Evolutionary conservation across 2,797 vertebrate species (phyloP).

Genomic region (Thamnophis elegans): DNA sequence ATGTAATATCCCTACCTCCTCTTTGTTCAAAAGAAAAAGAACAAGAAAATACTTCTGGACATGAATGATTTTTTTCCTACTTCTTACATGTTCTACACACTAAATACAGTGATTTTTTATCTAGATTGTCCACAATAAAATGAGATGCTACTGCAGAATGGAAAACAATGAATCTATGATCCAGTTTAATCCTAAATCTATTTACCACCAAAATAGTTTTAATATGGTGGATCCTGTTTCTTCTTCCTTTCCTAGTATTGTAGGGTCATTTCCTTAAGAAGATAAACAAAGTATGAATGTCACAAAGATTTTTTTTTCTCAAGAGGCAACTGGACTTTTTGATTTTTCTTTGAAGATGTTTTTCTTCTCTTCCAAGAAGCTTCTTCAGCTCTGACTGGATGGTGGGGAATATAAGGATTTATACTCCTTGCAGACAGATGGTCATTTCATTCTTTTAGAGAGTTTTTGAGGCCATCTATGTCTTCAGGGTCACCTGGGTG

Average conservation of each 20-base stretch:
- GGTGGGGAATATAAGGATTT: too few species aligned
- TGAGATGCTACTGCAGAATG: background rate
- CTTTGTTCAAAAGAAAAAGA: background rate
- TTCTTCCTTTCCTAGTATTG: background rate
- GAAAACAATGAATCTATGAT: background rate
- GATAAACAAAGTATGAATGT: background rate
- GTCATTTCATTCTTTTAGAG: background rate
- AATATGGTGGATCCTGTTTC: background rate
- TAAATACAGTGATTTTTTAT: background rate
- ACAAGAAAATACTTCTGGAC: background rate
- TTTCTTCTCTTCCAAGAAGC: too few species aligned
- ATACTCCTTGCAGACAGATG: too few species aligned
- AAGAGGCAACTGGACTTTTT: too few species aligned
- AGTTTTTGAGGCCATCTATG: background rate
- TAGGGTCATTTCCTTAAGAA: background rate
- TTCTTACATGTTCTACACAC: background rate
- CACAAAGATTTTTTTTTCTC: too few species aligned
- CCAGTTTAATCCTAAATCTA: background rate
- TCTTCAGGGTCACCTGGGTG: background rate
- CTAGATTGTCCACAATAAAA: background rate
- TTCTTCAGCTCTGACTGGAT: too few species aligned
- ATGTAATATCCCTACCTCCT: background rate
- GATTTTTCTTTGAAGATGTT: too few species aligned
- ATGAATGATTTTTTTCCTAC: background rate
- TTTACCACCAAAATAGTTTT: background rate